phyloP scores from a whole-genome alignment of 2,113 vertebrate species.

The Ciconia stormi region DNA sequence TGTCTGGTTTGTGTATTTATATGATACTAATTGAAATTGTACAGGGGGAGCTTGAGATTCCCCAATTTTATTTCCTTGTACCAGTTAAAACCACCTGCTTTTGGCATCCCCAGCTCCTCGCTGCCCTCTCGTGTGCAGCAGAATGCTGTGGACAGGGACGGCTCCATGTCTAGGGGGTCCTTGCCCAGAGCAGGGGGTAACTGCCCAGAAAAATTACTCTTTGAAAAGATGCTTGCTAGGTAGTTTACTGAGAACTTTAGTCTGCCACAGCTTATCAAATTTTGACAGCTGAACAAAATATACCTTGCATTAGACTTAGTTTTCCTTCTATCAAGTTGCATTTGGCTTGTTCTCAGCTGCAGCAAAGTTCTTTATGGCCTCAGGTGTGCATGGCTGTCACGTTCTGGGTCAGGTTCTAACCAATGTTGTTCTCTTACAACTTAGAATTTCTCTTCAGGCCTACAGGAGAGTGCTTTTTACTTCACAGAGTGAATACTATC shows the following conservation, averaged over 20 bases:
- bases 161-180: neutral
- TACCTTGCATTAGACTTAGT: neutral
- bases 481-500: neutral
- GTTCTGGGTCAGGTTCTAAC: neutral
- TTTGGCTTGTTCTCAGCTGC: neutral
- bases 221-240: neutral
- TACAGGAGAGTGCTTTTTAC: neutral
- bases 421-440: neutral
- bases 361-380: neutral
- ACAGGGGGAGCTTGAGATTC: neutral
- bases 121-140: neutral
- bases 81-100: neutral
- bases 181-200: neutral
- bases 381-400: fast-evolving
- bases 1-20: neutral
- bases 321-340: neutral
- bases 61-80: neutral
- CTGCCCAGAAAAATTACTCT: neutral
- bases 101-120: neutral
- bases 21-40: neutral
- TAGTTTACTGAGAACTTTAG: neutral
- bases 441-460: neutral
- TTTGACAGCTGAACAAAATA: neutral
- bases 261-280: neutral
- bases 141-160: no score